Evolutionary conservation across 1,140 invertebrate species (phyloP).

Genomic region (Hermetia illucens): DNA sequence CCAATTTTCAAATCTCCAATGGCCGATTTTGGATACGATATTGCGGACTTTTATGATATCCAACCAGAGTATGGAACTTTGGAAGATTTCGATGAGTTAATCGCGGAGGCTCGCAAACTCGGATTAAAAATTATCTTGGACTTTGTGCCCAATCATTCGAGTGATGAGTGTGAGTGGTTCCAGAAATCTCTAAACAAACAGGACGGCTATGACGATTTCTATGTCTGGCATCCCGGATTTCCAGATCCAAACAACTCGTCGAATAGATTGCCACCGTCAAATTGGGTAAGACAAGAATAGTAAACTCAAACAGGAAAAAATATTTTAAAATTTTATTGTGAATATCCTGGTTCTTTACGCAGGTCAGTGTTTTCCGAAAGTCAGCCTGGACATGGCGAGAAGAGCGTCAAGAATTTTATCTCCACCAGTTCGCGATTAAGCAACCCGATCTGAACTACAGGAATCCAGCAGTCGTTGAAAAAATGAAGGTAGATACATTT

Average conservation of each 20-base stretch:
- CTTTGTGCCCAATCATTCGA: conserved; percentile 73
- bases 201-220: conserved; percentile 48
- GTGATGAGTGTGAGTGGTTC: conserved; percentile 60
- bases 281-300: conserved; percentile 38
- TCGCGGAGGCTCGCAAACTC: conserved; percentile 37
- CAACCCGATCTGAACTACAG: conserved; percentile 67
- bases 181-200: conserved; percentile 39
- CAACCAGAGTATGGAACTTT: conserved; percentile 55
- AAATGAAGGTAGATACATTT: conserved; percentile 37
- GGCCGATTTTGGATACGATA: conserved; percentile 51
- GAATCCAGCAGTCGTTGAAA: conserved; percentile 40
- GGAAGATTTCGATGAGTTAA: conserved; percentile 51
- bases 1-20: conserved; percentile 45
- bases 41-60: conserved; percentile 45
- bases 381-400: conserved; percentile 58
- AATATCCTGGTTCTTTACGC: background rate
- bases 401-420: conserved; percentile 52
- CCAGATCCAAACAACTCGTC: conserved; percentile 30
- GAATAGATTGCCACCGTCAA: conserved; percentile 39
- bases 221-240: conserved; percentile 47
- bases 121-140: conserved; percentile 64
- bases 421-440: conserved; percentile 52
- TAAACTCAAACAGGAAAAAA: background rate
- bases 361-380: conserved; percentile 42
- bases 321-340: too few species aligned